Percentiles rank a stretch among this genome's conserved stretches.
These are phyloP conservation scores for Drosophila nr. perissopoda DNA, from an alignment of 2,888 invertebrate species.

Conservation along the genomic window DNA sequence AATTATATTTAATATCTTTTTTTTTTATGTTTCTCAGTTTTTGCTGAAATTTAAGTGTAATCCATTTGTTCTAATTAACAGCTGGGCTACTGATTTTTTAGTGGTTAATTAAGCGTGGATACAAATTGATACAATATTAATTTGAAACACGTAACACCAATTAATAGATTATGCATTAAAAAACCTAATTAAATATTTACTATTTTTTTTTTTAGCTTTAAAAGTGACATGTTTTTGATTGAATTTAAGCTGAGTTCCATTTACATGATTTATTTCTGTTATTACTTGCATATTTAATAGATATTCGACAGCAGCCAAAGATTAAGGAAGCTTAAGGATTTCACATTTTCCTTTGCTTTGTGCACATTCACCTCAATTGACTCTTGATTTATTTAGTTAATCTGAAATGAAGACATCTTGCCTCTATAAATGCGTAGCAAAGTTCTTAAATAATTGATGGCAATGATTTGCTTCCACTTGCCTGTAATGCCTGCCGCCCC, in stretches of 20 bases:
- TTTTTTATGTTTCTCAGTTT: not conserved
- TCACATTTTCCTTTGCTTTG: not conserved
- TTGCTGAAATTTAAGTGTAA: not conserved
- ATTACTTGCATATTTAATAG: not conserved
- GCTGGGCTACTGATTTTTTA: not conserved
- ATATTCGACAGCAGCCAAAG: not conserved
- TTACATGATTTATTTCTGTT: not conserved
- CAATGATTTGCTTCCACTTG: not conserved
- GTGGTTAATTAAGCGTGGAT: not conserved
- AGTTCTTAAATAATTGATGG: not conserved
- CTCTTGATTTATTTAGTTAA: not conserved
- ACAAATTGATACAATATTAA: not conserved
- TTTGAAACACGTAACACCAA: not conserved
- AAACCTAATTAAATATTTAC: not conserved
- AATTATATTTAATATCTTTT: no score
- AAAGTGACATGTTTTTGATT: not conserved
- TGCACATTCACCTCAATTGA: not conserved
- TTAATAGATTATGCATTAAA: not conserved
- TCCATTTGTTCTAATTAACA: not conserved
- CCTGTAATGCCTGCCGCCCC: not conserved
- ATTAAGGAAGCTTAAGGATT: not conserved
- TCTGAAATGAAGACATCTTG: not conserved
- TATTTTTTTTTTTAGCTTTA: not conserved
- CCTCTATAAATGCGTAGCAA: not conserved
- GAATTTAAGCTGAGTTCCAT: not conserved